Evolutionary conservation across 2,113 vertebrate species (phyloP).

Genomic region (Enhydra lutris): DNA sequence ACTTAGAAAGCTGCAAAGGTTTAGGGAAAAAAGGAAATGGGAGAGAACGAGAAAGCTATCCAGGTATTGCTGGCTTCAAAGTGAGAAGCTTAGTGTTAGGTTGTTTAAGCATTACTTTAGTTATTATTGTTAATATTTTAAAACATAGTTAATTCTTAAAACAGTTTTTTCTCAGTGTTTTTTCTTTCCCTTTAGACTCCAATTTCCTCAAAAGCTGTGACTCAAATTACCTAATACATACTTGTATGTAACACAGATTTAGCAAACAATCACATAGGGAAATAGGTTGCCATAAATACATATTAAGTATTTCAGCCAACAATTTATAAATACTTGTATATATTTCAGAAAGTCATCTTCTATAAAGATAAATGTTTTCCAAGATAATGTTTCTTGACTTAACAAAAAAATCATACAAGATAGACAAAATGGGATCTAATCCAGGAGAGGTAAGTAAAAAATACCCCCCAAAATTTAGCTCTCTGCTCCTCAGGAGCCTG

Average conservation of each 20-base stretch:
- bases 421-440: background rate
- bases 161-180: background rate
- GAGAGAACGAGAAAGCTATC: background rate
- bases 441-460: background rate
- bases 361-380: background rate
- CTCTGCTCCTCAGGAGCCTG: background rate
- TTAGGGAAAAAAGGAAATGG: background rate
- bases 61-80: background rate
- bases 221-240: background rate
- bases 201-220: background rate
- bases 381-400: background rate
- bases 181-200: background rate
- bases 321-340: conserved; percentile 24
- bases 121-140: background rate
- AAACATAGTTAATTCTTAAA: background rate
- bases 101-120: background rate
- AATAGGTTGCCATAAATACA: background rate
- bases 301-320: background rate
- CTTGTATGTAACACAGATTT: background rate
- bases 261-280: background rate
- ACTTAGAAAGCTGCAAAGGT: background rate
- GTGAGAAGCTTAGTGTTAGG: background rate
- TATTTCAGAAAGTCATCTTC: background rate
- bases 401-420: background rate
- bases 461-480: background rate